phyloP scores from a whole-genome alignment of 2,888 invertebrate genomes.

The Rhaphigaster nebulosa region DNA sequence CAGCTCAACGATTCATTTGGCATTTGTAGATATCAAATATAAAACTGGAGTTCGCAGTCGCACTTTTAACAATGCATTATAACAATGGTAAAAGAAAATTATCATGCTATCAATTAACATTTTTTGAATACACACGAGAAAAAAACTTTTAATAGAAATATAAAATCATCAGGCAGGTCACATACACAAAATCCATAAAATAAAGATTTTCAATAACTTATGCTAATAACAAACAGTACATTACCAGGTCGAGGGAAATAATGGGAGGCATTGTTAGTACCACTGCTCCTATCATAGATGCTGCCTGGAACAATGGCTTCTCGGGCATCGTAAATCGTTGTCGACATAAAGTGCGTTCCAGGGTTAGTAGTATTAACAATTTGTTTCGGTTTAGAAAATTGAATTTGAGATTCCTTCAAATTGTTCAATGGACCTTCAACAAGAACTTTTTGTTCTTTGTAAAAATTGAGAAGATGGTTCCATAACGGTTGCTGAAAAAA shows the following conservation, averaged over 20 bases:
- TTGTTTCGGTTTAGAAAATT: slow-evolving; percentile 97
- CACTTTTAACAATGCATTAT: no score
- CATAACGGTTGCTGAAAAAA: slow-evolving; percentile 85
- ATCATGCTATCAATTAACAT: no score
- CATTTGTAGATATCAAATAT: no score
- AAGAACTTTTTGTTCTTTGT: slow-evolving; percentile 96
- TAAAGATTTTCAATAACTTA: no score
- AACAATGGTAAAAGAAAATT: no score
- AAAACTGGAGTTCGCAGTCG: no score
- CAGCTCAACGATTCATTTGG: no score
- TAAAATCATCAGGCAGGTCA: no score
- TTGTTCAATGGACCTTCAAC: slow-evolving; percentile 98
- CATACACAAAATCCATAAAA: no score
- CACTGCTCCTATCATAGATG: slow-evolving; percentile 85
- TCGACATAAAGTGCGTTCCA: slow-evolving; percentile 97
- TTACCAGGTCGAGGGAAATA: slow-evolving; percentile 68
- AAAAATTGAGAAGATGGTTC: slow-evolving; percentile 97
- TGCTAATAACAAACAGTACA: not conserved
- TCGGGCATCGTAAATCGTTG: slow-evolving; percentile 95
- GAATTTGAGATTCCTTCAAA: slow-evolving; percentile 95
- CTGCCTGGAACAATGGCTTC: slow-evolving; percentile 96
- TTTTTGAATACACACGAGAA: no score
- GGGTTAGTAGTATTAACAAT: slow-evolving; percentile 94
- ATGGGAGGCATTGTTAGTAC: slow-evolving; percentile 66
- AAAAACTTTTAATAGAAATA: no score